Percentiles rank a stretch among this genome's conserved stretches.
phyloP scores from a whole-genome alignment of 2,113 vertebrate genomes.

The Passer montanus region DNA sequence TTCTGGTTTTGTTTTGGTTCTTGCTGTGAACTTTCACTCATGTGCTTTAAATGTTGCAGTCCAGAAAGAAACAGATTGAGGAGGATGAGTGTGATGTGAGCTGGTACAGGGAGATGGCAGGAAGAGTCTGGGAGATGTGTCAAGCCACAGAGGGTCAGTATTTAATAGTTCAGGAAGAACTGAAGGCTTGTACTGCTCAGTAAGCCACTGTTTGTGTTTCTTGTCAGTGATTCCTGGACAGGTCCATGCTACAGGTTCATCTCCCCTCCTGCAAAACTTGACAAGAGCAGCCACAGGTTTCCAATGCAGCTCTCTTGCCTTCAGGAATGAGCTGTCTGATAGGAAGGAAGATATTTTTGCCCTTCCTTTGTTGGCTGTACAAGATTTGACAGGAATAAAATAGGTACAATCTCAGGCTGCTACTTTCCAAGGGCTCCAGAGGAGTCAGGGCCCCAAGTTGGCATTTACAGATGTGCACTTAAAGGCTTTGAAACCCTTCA shows the following conservation, averaged over 20 bases:
- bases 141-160: background rate
- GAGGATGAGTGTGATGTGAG: background rate
- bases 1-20: background rate
- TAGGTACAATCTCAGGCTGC: background rate
- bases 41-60: background rate
- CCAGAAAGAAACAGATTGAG: background rate
- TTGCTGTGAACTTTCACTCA: background rate
- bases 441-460: background rate
- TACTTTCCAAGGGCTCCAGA: background rate
- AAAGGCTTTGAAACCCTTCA: background rate
- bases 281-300: background rate
- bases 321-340: background rate
- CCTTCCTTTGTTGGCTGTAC: background rate
- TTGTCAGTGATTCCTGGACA: background rate
- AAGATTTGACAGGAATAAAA: background rate
- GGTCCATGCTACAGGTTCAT: background rate
- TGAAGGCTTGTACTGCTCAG: background rate
- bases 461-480: background rate
- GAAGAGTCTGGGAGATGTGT: background rate
- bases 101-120: slow-evolving; percentile 1
- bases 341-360: background rate
- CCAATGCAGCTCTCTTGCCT: background rate
- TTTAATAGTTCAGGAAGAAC: background rate
- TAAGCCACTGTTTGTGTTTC: background rate
- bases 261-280: background rate